Evolutionary conservation across 2,797 vertebrate species (phyloP).

Genomic region (Hyperoplus lanceolatus): DNA sequence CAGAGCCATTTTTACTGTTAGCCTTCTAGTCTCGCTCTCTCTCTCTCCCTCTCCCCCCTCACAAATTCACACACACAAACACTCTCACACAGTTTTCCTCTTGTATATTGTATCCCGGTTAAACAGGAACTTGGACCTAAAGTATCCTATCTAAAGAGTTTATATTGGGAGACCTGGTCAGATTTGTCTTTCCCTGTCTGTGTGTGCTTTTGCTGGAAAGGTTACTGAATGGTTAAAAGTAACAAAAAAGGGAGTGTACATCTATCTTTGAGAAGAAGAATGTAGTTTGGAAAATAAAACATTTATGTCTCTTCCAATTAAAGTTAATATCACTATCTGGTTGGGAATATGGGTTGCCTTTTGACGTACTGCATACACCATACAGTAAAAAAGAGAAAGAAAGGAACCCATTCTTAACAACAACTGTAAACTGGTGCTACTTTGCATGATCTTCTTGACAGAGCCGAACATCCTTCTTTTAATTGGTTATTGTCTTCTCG

Average conservation of each 20-base stretch:
- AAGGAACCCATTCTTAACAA: not conserved
- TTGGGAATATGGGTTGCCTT: conserved; percentile 12
- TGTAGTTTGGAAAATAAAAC: conserved; percentile 9
- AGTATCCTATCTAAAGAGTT: conserved; percentile 43
- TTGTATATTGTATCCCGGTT: conserved; percentile 64
- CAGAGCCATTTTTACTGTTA: conserved; percentile 61
- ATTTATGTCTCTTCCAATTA: not conserved
- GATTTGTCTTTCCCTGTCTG: conserved; percentile 19
- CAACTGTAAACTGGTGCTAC: not conserved
- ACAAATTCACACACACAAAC: conserved; percentile 17
- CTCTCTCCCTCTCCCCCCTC: conserved; percentile 5
- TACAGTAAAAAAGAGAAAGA: not conserved
- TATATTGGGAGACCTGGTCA: conserved; percentile 41
- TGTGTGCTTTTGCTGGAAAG: conserved; percentile 37
- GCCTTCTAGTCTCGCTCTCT: conserved; percentile 25
- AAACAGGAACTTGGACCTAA: conserved; percentile 65
- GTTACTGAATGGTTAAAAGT: conserved; percentile 8
- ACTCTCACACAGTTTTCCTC: conserved; percentile 23
- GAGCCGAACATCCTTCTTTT: conserved; percentile 30
- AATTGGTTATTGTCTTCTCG: conserved; percentile 42
- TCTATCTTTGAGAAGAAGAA: not conserved
- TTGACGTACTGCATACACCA: not conserved
- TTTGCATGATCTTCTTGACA: conserved; percentile 3
- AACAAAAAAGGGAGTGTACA: conserved; percentile 6
- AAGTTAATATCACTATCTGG: conserved; percentile 8